Percentiles rank a stretch among this genome's conserved stretches.
These are phyloP conservation scores for Cheilinus undulatus DNA, from an alignment of 2,113 vertebrate genomes.

Conservation along the genomic window DNA sequence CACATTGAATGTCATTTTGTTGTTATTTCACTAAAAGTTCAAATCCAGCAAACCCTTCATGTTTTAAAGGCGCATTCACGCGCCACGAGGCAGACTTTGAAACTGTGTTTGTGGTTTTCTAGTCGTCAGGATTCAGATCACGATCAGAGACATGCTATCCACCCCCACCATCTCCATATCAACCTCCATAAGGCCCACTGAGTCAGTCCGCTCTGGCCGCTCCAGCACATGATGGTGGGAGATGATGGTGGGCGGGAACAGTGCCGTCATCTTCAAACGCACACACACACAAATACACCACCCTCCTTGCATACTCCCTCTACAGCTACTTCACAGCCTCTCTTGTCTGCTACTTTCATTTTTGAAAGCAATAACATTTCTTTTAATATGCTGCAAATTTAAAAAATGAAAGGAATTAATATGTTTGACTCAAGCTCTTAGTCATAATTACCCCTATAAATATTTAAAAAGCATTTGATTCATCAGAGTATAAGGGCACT, in stretches of 20 bases:
- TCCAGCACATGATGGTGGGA: conserved; percentile 71
- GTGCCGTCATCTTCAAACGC: conserved; percentile 69
- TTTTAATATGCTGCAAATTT: conserved; percentile 28
- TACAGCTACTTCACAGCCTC: conserved; percentile 24
- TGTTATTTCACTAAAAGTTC: conserved; percentile 4
- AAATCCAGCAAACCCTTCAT: not conserved
- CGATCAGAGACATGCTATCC: conserved; percentile 71
- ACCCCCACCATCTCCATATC: conserved; percentile 78
- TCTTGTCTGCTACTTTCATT: conserved; percentile 33
- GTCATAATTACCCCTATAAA: conserved; percentile 14
- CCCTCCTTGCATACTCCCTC: conserved; percentile 36
- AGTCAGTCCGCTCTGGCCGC: conserved; percentile 74
- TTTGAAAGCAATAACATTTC: conserved; percentile 23
- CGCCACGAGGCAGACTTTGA: not conserved
- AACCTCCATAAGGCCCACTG: conserved; percentile 78
- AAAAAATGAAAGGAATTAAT: conserved; percentile 11
- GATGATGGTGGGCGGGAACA: conserved; percentile 77
- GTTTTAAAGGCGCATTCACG: not conserved
- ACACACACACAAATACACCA: conserved; percentile 42
- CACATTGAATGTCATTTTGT: not conserved
- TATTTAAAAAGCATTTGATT: conserved; percentile 6
- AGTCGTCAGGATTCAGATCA: conserved; percentile 58
- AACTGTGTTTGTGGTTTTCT: conserved; percentile 7
- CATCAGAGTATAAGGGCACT: not conserved
- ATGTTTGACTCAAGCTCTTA: not conserved